phyloP scores from a whole-genome alignment of 2,113 vertebrate species.

The Hypanus sabinus region DNA sequence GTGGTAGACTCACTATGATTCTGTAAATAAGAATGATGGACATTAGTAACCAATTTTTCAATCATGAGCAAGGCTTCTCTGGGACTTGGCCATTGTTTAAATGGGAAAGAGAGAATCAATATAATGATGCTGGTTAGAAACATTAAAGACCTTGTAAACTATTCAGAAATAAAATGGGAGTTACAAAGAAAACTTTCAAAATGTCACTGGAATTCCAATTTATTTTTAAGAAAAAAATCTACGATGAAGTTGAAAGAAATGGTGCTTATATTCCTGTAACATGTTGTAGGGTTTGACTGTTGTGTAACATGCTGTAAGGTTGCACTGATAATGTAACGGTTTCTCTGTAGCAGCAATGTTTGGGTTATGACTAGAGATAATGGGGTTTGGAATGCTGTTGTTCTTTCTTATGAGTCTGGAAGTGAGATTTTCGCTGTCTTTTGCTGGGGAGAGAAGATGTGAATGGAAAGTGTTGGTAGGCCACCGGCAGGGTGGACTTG shows the following conservation, averaged over 20 bases:
- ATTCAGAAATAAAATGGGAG: background rate
- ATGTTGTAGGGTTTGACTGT: too few relatives aligned
- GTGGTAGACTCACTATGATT: background rate
- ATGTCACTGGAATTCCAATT: background rate
- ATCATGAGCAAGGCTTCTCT: background rate
- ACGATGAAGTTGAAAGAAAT: background rate
- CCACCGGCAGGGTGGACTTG: too few relatives aligned
- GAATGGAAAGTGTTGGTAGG: too few relatives aligned
- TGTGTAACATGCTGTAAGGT: too few relatives aligned
- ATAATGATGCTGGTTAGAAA: background rate
- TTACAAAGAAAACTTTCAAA: background rate
- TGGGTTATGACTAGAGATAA: too few relatives aligned
- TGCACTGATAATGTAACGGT: too few relatives aligned
- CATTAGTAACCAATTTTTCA: background rate
- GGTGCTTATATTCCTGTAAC: background rate
- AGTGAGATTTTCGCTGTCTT: too few relatives aligned
- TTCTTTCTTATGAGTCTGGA: too few relatives aligned
- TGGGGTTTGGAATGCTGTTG: too few relatives aligned
- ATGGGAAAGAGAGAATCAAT: background rate
- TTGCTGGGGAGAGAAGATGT: too few relatives aligned
- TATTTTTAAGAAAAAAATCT: background rate
- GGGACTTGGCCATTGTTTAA: background rate
- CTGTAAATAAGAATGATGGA: background rate
- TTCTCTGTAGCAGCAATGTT: too few relatives aligned
- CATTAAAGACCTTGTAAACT: background rate